phyloP scores from a whole-genome alignment of 2,113 vertebrate genomes.

The Microcebus tavaratra region DNA sequence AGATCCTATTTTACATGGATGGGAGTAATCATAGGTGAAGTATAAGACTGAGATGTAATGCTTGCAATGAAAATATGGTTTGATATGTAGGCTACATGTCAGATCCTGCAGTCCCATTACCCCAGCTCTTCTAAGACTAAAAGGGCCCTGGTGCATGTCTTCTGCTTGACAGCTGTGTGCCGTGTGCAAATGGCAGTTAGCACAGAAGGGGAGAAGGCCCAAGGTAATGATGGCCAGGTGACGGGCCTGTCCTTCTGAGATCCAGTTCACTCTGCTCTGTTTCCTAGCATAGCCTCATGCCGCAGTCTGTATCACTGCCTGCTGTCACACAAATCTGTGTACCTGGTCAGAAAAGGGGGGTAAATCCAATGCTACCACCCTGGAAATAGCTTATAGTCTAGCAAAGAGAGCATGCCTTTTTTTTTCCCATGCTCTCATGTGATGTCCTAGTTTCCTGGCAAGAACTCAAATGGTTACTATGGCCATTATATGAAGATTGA shows the following conservation, averaged over 20 bases:
- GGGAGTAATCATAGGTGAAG: background rate
- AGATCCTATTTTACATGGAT: background rate
- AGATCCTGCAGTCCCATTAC: background rate
- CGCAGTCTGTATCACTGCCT: background rate
- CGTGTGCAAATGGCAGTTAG: background rate
- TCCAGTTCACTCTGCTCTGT: background rate
- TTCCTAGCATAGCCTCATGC: background rate
- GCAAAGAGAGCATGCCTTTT: background rate
- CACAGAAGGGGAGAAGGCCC: background rate
- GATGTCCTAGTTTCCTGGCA: background rate
- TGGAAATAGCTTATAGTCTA: background rate
- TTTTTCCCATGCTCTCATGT: background rate
- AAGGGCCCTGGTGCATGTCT: background rate
- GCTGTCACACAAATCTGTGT: background rate
- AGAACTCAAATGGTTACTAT: background rate
- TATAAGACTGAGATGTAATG: background rate
- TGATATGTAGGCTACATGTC: background rate
- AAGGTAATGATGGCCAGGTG: background rate
- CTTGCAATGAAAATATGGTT: background rate
- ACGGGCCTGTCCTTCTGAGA: background rate
- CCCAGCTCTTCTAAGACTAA: no score
- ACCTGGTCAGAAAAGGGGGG: background rate
- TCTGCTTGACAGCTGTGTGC: background rate
- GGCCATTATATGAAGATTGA: background rate
- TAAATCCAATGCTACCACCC: background rate